Conservation (phyloP, 2,888 invertebrate genomes). For the Ophion ellenae region DNA sequence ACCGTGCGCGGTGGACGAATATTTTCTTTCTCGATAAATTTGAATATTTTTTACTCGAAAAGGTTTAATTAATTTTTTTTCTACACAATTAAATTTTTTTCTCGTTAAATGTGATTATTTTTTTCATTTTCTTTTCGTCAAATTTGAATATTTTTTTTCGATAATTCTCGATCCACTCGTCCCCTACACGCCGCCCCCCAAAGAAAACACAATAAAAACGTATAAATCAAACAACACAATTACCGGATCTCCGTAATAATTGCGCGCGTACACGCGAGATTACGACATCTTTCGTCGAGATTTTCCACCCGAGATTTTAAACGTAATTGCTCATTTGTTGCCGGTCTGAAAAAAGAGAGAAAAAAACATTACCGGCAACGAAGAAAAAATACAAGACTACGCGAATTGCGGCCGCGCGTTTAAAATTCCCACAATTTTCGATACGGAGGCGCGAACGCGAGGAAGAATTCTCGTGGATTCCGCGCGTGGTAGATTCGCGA, state of each 20-base stretch:
- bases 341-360: slow-evolving; percentile 24
- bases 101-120: background rate
- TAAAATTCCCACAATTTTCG: slow-evolving; percentile 58
- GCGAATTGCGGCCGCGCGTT: slow-evolving; percentile 16
- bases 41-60: background rate
- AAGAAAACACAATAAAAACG: slow-evolving; percentile 16
- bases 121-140: background rate
- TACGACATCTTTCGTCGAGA: slow-evolving; percentile 50
- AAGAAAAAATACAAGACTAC: slow-evolving; percentile 47
- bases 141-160: background rate
- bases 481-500: slow-evolving; percentile 59
- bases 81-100: background rate
- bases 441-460: slow-evolving; percentile 13
- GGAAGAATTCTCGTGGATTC: slow-evolving; percentile 48
- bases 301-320: slow-evolving; percentile 56
- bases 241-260: slow-evolving; percentile 58
- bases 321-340: slow-evolving; percentile 64
- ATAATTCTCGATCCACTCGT: background rate
- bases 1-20: too few relatives aligned
- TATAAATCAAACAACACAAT: slow-evolving; percentile 51
- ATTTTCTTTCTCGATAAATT: background rate
- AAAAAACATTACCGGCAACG: background rate
- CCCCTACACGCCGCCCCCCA: background rate
- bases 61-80: background rate
- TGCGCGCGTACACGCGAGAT: slow-evolving; percentile 22